Evolutionary conservation across 2,797 vertebrate genomes (phyloP), one percentile per base, ranked within the genome.

Genomic region (Eulemur albifrons): DNA sequence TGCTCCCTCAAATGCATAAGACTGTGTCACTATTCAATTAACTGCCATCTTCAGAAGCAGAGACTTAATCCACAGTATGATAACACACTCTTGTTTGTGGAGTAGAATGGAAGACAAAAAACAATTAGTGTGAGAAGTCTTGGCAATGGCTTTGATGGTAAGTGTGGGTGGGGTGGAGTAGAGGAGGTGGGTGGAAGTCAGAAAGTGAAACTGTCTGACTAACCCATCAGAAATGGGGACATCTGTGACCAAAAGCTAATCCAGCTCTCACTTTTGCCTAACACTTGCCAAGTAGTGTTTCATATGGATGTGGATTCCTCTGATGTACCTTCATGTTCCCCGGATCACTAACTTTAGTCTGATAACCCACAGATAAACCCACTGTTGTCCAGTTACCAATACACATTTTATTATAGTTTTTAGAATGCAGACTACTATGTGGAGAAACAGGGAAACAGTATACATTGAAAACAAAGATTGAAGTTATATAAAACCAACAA

Each of bases 331-430:
- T 70, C 73, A 27, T 15, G 50, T 63, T 90, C 59, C 67, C 35
- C 27, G 43, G 35, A 79, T 82, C 2, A 40, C 20, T 84, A 50
- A 50, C 3, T 70, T 12, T 35, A 52, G 14, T 65, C 32, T 57
- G 35, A 89, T 90, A 81, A 88, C 3, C 30, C 70, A 93, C 69
- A 43, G 61, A 84, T 90, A 87, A 94, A 73, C 69, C 80, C 95
- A 45, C 43, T 52, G n/a, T 59, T 88, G 2, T 32, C 25, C 59
- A 81, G 13, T 85, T 88, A 61, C 48, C 67, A 90, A 81, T 5
- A 75, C 20, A 52, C 17, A 38, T 70, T 97, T 96, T 95, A 96
- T 95, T 97, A 25, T 17, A 54, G n/a, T 82, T 93, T 93, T 92
- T 81, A 65, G 86, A 94, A 82, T 70, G 48, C 35, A 96, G 61